A percentile compares a stretch with the other conserved stretches of the same genome.
Evolutionary conservation across 2,797 vertebrate species (phyloP).

Genomic region (Myoxocephalus aenaeus): DNA sequence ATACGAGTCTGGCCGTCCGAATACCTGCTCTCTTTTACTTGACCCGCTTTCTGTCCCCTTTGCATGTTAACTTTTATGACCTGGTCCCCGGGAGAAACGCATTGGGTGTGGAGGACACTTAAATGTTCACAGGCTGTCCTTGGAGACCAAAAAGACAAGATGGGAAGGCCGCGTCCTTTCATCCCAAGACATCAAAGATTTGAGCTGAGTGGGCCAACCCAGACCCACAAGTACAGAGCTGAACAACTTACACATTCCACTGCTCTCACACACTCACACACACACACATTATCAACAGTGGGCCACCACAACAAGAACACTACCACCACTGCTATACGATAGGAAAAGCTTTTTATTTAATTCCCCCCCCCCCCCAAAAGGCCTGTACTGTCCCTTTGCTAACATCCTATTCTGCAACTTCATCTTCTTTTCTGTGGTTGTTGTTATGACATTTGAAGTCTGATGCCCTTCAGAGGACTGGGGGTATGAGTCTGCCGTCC

Average conservation of each 20-base stretch:
- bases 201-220: conserved; percentile 30
- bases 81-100: conserved; percentile 29
- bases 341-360: background rate
- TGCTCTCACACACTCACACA: conserved; percentile 9
- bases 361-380: background rate
- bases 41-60: conserved; percentile 41
- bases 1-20: conserved; percentile 36
- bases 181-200: conserved; percentile 69
- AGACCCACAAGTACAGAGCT: conserved; percentile 27
- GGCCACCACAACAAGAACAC: background rate
- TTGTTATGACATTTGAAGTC: background rate
- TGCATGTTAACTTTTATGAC: conserved; percentile 55
- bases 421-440: background rate
- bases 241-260: conserved; percentile 3
- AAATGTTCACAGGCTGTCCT: conserved; percentile 37
- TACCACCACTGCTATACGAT: background rate
- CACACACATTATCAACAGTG: conserved; percentile 12
- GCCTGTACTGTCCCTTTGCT: background rate
- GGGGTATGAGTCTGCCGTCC: background rate
- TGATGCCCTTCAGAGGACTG: background rate
- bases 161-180: conserved; percentile 54
- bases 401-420: background rate
- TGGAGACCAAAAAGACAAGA: conserved; percentile 45
- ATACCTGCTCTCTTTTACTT: conserved; percentile 56
- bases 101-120: conserved; percentile 58